A percentile compares a stretch with the other conserved stretches of the same genome.
Conservation (phyloP, 1,140 invertebrate genomes). For the Pachyrhynchus sulphureomaculatus region DNA sequence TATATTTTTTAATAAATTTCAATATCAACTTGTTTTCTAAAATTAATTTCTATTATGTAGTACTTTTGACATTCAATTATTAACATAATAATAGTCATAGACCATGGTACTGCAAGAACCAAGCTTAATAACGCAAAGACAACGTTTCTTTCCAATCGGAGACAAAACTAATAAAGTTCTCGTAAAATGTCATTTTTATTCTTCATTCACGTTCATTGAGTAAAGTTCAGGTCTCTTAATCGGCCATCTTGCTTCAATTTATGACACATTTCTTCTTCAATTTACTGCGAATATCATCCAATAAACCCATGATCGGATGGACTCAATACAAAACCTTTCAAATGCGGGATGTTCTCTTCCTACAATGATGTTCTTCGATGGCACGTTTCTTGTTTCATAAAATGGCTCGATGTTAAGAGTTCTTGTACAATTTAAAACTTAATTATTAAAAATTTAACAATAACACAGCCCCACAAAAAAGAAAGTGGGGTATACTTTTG, state of each 20-base stretch:
- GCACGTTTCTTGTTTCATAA: slow-evolving; percentile 10
- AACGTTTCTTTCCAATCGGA: slow-evolving; percentile 19
- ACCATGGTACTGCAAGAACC: not conserved
- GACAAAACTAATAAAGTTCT: slow-evolving; percentile 23
- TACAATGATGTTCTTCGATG: slow-evolving; percentile 14
- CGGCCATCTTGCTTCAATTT: slow-evolving; percentile 27
- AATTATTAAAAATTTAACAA: not conserved
- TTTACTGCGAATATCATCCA: slow-evolving; percentile 27
- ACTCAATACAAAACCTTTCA: slow-evolving; percentile 18
- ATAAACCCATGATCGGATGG: slow-evolving; percentile 28
- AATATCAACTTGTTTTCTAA: too few species aligned
- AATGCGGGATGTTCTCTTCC: slow-evolving; percentile 24
- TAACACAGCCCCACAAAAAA: too few species aligned
- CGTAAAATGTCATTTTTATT: slow-evolving; percentile 34
- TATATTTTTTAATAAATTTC: too few species aligned
- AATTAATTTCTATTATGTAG: too few species aligned
- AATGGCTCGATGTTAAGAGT: slow-evolving; percentile 6
- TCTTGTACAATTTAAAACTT: not conserved
- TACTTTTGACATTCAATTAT: too few species aligned
- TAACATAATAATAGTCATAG: too few species aligned
- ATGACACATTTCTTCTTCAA: slow-evolving; percentile 32
- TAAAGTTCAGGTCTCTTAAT: slow-evolving; percentile 26
- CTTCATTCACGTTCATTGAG: slow-evolving; percentile 27
- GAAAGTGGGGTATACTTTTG: too few species aligned
- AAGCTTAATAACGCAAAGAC: slow-evolving; percentile 12